Percentiles rank a stretch among this genome's conserved stretches.
Conservation (phyloP, 2,888 invertebrate species). For the Arrhopalites spinosus region DNA sequence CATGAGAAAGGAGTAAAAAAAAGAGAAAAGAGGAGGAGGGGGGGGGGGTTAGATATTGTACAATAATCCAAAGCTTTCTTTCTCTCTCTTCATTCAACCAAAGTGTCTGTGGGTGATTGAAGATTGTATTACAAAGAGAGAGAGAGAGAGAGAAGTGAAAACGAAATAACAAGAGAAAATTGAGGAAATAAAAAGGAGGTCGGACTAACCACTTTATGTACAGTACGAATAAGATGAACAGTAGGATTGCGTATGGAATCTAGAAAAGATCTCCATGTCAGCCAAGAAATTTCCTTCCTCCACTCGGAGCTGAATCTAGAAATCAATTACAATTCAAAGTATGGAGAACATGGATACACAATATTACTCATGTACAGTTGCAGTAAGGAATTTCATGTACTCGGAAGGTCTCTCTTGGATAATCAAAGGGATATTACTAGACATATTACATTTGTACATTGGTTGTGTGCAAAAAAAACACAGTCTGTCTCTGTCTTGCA, state of each 20-base stretch:
- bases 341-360: too few relatives aligned
- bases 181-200: slow-evolving; percentile 6
- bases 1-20: background rate
- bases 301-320: slow-evolving; percentile 11
- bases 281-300: slow-evolving; percentile 20
- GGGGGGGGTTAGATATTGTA: background rate
- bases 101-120: too few relatives aligned
- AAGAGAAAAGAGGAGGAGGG: background rate
- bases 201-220: slow-evolving; percentile 34
- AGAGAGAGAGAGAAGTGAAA: background rate
- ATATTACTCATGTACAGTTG: too few relatives aligned
- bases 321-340: slow-evolving; percentile 2
- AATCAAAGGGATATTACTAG: too few relatives aligned
- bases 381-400: too few relatives aligned
- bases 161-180: background rate
- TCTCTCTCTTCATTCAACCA: too few relatives aligned
- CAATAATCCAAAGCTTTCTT: background rate
- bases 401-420: too few relatives aligned
- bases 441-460: too few relatives aligned
- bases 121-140: background rate
- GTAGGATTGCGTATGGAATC: slow-evolving; percentile 29
- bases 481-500: too few relatives aligned
- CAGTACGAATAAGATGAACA: slow-evolving; percentile 27
- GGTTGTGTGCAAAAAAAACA: too few relatives aligned
- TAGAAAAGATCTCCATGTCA: slow-evolving; percentile 25